Evolutionary conservation across 2,888 invertebrate species (phyloP).

Genomic region (Brenthis hecate): DNA sequence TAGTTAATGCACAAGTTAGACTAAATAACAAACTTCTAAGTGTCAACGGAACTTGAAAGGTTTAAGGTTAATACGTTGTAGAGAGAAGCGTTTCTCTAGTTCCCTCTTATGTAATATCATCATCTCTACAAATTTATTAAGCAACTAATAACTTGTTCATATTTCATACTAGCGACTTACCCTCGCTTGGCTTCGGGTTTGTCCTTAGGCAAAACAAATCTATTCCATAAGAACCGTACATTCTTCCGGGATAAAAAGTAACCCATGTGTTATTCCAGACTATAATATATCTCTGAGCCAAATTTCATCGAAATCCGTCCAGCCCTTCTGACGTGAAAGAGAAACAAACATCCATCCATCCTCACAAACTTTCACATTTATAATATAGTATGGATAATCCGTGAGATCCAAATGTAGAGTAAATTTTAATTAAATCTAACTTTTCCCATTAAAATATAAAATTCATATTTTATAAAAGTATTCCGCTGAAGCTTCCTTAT

Average conservation of each 20-base stretch:
- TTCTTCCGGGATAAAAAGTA: too few relatives aligned
- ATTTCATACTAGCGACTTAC: too few relatives aligned
- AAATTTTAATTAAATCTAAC: slow-evolving; percentile 9
- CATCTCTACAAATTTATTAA: not conserved
- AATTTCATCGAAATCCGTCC: too few relatives aligned
- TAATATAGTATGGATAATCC: not conserved
- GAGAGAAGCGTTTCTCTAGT: not conserved
- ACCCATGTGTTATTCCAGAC: too few relatives aligned
- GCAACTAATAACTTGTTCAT: too few relatives aligned
- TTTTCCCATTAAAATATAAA: slow-evolving; percentile 14
- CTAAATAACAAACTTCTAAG: slow-evolving; percentile 38
- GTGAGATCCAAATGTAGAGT: not conserved
- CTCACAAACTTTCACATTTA: too few relatives aligned
- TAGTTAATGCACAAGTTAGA: slow-evolving; percentile 71
- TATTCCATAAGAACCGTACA: too few relatives aligned
- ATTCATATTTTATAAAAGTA: slow-evolving; percentile 28
- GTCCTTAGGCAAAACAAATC: too few relatives aligned
- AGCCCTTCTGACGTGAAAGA: too few relatives aligned
- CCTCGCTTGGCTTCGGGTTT: too few relatives aligned
- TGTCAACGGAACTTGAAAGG: slow-evolving; percentile 31
- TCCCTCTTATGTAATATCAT: not conserved
- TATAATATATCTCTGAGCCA: too few relatives aligned
- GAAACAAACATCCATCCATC: too few relatives aligned
- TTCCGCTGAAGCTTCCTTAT: slow-evolving; percentile 31
- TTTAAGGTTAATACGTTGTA: slow-evolving; percentile 2